phyloP scores from a whole-genome alignment of 2,888 invertebrate species.

The Agriopis aurantiaria region DNA sequence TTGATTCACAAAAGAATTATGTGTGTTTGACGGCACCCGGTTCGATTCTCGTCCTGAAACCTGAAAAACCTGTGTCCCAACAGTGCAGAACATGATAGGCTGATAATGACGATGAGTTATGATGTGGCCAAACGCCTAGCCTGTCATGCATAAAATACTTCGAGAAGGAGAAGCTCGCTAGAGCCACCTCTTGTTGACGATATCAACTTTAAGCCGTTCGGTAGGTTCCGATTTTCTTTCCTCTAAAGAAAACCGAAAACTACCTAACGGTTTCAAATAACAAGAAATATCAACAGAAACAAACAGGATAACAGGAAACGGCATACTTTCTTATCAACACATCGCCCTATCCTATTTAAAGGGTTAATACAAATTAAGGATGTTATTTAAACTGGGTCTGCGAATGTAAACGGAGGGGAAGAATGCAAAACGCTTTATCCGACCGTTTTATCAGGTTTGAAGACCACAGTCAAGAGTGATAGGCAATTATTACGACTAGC shows the following conservation, averaged over 20 bases:
- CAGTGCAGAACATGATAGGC: too few species aligned
- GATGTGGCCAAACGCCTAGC: too few species aligned
- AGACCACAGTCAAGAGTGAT: too few species aligned
- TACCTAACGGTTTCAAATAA: constrained; percentile 20
- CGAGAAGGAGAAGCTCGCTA: background rate
- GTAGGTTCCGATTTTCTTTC: background rate
- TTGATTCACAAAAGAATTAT: too few species aligned
- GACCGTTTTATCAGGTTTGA: background rate
- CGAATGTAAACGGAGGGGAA: constrained; percentile 28
- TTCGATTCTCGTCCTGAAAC: too few species aligned
- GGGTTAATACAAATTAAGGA: constrained; percentile 37
- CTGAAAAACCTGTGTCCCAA: background rate
- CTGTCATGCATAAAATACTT: too few species aligned
- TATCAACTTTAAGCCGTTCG: constrained; percentile 17
- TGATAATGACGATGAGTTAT: too few species aligned
- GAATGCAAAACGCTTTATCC: constrained; percentile 12
- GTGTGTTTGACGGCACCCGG: too few species aligned
- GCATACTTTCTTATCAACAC: constrained; percentile 32
- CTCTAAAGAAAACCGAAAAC: background rate
- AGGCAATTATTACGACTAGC: too few species aligned
- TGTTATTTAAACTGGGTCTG: constrained; percentile 35
- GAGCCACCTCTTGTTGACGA: background rate
- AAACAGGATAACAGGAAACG: constrained; percentile 32
- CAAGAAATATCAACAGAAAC: constrained; percentile 26
- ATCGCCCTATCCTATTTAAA: constrained; percentile 28